A percentile compares a stretch with the other conserved stretches of the same genome.
These are phyloP conservation scores for Linyphia triangularis DNA, from an alignment of 2,888 invertebrate species.

Conservation along the genomic window DNA sequence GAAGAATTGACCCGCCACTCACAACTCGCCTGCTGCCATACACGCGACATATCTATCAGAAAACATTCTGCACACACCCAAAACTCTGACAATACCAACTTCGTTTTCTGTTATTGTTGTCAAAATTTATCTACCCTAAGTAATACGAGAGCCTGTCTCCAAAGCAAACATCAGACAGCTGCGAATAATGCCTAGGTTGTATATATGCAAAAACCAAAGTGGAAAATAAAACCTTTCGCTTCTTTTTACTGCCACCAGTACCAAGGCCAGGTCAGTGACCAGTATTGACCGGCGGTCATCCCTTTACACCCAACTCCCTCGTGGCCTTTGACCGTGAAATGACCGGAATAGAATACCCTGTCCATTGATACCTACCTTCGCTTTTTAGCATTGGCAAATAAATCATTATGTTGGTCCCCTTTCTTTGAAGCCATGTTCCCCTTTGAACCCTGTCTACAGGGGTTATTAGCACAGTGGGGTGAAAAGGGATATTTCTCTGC, in stretches of 20 bases:
- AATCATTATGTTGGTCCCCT: constrained; percentile 58
- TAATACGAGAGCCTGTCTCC: constrained; percentile 19
- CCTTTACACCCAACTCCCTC: not conserved
- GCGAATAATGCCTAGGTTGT: not conserved
- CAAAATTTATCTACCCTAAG: constrained; percentile 32
- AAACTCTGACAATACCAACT: not conserved
- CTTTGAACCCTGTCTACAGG: not conserved
- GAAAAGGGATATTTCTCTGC: not conserved
- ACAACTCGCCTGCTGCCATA: too few relatives aligned
- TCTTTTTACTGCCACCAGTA: not conserved
- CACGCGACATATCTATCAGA: not conserved
- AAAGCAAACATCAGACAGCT: constrained; percentile 34
- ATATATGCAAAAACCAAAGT: not conserved
- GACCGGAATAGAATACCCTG: constrained; percentile 38
- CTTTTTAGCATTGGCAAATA: constrained; percentile 38
- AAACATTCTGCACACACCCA: not conserved
- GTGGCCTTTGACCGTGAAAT: constrained; percentile 67
- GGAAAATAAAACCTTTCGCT: constrained; percentile 1
- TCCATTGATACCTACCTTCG: constrained; percentile 28
- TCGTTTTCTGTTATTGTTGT: constrained; percentile 4
- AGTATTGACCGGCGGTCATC: constrained; percentile 46
- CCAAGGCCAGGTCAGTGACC: constrained; percentile 58
- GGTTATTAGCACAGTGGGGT: constrained; percentile 41
- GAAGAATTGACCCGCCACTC: too few relatives aligned
- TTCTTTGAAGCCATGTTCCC: constrained; percentile 24